Percentiles rank a stretch among this genome's conserved stretches.
Evolutionary conservation across 1,140 invertebrate species (phyloP).

Genomic region (Brachionus paranguensis): DNA sequence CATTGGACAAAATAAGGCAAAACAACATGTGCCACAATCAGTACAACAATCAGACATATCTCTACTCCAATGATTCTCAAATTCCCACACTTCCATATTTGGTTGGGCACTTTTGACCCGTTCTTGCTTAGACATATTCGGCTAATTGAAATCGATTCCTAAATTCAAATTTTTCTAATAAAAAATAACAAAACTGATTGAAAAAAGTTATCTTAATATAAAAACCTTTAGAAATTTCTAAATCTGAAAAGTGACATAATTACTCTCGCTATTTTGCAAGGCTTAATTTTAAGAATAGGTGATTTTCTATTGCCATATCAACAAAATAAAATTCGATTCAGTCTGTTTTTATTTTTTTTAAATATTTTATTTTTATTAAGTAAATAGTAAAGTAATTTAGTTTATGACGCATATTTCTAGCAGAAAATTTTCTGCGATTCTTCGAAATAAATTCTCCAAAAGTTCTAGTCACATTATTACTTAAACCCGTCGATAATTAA

Average conservation of each 20-base stretch:
- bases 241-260: not conserved
- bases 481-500: no score
- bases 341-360: constrained; percentile 3
- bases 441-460: not conserved
- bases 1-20: constrained; percentile 1
- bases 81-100: constrained; percentile 14
- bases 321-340: not conserved
- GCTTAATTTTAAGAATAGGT: not conserved
- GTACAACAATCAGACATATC: constrained; percentile 27
- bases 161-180: not conserved
- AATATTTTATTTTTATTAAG: not conserved
- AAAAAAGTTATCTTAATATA: not conserved
- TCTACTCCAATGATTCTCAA: constrained; percentile 29
- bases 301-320: constrained; percentile 31
- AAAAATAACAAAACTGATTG: not conserved
- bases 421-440: not conserved
- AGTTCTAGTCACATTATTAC: no score
- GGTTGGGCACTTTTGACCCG: constrained; percentile 4
- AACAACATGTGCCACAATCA: not conserved
- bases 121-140: not conserved
- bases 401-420: not conserved
- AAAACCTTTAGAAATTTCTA: not conserved
- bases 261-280: not conserved
- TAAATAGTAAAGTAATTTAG: not conserved
- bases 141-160: not conserved